Conservation (phyloP, 2,888 invertebrate genomes). For the Pyrrhia umbra region DNA sequence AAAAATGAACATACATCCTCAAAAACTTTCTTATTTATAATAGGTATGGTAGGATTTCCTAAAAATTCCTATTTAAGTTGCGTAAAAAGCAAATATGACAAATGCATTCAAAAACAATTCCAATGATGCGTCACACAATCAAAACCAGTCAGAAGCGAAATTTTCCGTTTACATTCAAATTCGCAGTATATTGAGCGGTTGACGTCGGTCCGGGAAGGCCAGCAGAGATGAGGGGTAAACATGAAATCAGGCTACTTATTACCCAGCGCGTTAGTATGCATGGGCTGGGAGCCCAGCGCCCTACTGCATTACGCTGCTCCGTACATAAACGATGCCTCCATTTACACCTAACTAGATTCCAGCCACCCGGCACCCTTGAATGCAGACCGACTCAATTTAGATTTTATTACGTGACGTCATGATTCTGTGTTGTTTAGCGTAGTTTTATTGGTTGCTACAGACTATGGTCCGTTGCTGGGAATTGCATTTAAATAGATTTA, state of each 20-base stretch:
- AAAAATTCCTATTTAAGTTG: not conserved
- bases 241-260: constrained; percentile 86
- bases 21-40: no score
- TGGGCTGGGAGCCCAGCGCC: constrained; percentile 84
- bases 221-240: constrained; percentile 74
- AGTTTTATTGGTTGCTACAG: constrained; percentile 32
- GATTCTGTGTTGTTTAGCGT: constrained; percentile 42
- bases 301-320: constrained; percentile 77
- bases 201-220: constrained; percentile 40
- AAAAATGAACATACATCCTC: no score
- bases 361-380: constrained; percentile 67
- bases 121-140: constrained; percentile 26
- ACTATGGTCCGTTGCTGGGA: not conserved
- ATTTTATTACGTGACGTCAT: constrained; percentile 70
- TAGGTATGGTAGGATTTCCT: no score
- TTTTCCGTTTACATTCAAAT: constrained; percentile 58
- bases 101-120: constrained; percentile 31
- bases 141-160: constrained; percentile 49
- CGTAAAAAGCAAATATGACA: constrained; percentile 10
- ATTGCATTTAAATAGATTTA: not conserved
- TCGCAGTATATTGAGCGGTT: constrained; percentile 36
- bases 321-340: constrained; percentile 82
- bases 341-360: constrained; percentile 79
- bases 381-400: constrained; percentile 74
- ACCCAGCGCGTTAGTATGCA: constrained; percentile 87